These are phyloP conservation scores for Chionoecetes opilio DNA, from an alignment of 1,140 invertebrate genomes.

Conservation along the genomic window DNA sequence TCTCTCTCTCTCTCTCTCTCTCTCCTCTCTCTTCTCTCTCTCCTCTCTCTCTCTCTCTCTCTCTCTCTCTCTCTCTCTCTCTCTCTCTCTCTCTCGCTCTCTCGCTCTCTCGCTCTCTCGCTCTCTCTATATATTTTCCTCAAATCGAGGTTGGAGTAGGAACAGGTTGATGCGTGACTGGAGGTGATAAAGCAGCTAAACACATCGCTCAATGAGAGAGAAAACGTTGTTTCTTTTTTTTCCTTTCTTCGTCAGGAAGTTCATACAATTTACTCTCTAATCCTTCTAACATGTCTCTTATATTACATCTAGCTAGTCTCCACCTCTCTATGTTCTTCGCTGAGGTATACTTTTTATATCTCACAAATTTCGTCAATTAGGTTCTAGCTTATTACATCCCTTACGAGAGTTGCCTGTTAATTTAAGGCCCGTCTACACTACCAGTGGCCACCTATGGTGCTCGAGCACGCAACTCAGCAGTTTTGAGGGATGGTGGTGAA, in stretches of 20 bases:
- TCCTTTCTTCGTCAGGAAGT: background rate
- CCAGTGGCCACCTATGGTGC: too few species aligned
- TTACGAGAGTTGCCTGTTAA: background rate
- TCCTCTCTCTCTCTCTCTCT: background rate
- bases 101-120: background rate
- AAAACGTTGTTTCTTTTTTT: background rate
- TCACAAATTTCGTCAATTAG: background rate
- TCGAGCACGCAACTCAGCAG: too few species aligned
- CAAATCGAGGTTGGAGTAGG: background rate
- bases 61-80: background rate
- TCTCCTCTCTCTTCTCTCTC: too few species aligned
- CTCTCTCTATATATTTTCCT: background rate
- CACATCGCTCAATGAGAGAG: background rate
- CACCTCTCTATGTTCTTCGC: background rate
- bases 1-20: too few species aligned
- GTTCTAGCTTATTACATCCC: background rate
- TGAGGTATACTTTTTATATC: background rate
- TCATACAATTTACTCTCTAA: background rate
- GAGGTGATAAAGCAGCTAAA: background rate
- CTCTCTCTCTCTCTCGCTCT: background rate
- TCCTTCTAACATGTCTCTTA: background rate
- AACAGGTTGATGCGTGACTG: background rate
- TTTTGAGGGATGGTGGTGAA: too few species aligned
- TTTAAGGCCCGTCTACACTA: too few species aligned
- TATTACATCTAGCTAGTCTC: background rate